These are phyloP conservation scores for Hydrocynus forskahlii DNA, from an alignment of 2,797 vertebrate genomes.

Conservation along the genomic window DNA sequence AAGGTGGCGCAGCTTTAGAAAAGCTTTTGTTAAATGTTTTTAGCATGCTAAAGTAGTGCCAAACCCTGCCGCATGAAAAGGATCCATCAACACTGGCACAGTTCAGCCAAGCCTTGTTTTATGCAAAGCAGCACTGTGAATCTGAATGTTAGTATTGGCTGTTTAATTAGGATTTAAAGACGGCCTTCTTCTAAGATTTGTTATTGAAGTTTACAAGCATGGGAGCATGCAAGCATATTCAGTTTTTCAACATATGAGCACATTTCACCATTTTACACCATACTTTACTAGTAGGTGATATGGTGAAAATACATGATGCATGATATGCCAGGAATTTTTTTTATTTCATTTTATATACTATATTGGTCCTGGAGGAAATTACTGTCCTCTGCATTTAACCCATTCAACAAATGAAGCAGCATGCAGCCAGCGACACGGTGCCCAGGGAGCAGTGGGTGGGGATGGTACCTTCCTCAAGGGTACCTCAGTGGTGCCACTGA, in stretches of 20 bases:
- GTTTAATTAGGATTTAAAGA: background rate
- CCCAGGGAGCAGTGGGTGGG: no score
- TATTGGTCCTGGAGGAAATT: no score
- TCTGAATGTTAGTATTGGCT: background rate
- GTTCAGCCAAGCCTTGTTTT: background rate
- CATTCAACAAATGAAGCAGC: no score
- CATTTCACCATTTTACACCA: background rate
- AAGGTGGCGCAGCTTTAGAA: conserved; percentile 8
- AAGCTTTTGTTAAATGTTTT: conserved; percentile 7
- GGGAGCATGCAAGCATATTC: no score
- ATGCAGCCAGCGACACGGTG: no score
- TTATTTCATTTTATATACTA: no score
- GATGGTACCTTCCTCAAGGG: no score
- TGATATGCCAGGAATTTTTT: no score
- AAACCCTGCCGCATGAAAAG: background rate
- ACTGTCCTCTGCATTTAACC: no score
- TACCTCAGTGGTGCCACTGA: no score
- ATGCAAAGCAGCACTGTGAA: background rate
- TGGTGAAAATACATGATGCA: no score
- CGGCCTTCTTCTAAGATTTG: background rate
- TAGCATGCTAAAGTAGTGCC: background rate
- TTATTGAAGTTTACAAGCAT: background rate
- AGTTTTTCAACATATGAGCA: background rate
- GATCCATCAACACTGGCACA: background rate
- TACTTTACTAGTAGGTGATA: no score